Evolutionary conservation across 2,888 invertebrate genomes (phyloP).

Genomic region (Stenotaenia linearis): DNA sequence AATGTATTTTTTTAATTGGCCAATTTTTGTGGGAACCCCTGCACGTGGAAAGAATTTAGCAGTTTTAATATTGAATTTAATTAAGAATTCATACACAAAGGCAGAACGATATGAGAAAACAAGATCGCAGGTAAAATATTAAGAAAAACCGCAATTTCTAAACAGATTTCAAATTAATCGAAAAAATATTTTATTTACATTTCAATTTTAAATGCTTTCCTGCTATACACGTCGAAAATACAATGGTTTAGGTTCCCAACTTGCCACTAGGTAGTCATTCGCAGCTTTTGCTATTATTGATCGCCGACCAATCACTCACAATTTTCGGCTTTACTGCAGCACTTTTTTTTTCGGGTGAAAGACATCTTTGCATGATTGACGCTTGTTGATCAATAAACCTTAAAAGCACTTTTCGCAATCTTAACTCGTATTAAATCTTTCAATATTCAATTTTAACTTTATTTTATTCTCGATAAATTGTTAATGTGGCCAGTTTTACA

Average conservation of each 20-base stretch:
- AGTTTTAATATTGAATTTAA: not conserved
- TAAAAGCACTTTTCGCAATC: not conserved
- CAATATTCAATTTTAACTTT: no score
- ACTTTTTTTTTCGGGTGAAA: not conserved
- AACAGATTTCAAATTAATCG: no score
- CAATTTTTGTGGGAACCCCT: not conserved
- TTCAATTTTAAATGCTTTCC: not conserved
- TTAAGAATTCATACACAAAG: not conserved
- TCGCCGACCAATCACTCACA: conserved; percentile 7
- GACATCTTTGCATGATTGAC: conserved; percentile 26
- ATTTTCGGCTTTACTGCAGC: conserved; percentile 8
- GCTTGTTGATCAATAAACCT: conserved; percentile 12
- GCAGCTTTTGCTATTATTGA: not conserved
- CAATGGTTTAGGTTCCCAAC: not conserved
- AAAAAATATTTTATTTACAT: not conserved
- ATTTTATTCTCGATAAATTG: not conserved
- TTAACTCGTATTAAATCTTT: not conserved
- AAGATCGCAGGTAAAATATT: no score
- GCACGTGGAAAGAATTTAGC: not conserved
- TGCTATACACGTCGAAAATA: not conserved
- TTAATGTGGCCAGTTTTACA: not conserved
- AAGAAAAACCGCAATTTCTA: no score
- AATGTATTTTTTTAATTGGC: not conserved
- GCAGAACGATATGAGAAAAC: no score
- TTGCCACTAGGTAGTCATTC: not conserved